Evolutionary conservation across 2,888 invertebrate species (phyloP), one percentile per base, ranked within the genome.

Genomic region (Germaria angustata): DNA sequence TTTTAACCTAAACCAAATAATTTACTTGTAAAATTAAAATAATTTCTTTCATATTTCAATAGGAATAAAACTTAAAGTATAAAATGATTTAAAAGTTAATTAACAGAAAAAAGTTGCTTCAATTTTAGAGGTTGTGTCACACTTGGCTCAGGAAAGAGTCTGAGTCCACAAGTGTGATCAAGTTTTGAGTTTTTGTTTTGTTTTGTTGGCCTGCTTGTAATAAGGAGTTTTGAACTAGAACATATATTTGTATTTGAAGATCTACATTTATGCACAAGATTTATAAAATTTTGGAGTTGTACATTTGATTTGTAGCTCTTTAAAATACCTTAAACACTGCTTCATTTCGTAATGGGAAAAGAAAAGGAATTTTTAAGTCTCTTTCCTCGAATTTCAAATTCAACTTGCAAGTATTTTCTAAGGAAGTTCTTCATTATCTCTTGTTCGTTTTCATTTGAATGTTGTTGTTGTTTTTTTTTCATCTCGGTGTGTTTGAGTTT

Each of bases 271-370:
- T 28, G 6, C 28, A 5, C 28, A 6, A 5, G 28, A n/a, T 28
- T 28, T 5, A 28, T 5, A 28, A 28, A 28, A 28, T 5, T 5
- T 5, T 28, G 28, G 28, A 6, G 28, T 28, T 28, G 3, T 28
- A 28, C 6, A 28, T 28, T 6, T 5, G 6, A 28, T 5, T 53
- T 9, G 7, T 15, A 17, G 46, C 32, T 32, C 46, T 72, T 44
- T n/a, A 34, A 66, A 77, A 73, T 79, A 79, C 79, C 72, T 72
- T 79, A 59, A 79, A 79, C 79, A 79, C 79, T 79, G 79, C 79
- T 79, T 79, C 79, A 79, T 79, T 79, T 79, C 8, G 39, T 46
- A 32, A 15, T 15, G 15, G n/a, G 28, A 28, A 28, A 28, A 28
- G 39, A 28, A 17, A n/a, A 44, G 24, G 41, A 39, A 15, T 59